phyloP scores from a whole-genome alignment of 2,113 vertebrate species.

The Trematomus loennbergii region DNA sequence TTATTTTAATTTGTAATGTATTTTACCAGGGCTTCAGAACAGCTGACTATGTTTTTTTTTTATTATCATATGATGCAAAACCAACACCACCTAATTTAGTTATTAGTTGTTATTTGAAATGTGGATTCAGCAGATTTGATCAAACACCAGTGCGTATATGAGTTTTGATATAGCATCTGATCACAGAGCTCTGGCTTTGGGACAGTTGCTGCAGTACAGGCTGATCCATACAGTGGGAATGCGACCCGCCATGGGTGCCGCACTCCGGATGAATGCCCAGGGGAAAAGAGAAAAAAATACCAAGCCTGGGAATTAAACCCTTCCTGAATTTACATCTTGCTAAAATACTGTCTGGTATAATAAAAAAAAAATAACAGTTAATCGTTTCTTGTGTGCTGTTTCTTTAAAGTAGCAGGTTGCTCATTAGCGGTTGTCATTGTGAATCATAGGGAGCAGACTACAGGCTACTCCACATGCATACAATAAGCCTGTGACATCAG shows the following conservation, averaged over 20 bases:
- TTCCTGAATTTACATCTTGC: background rate
- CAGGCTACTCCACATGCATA: slow-evolving; percentile 48
- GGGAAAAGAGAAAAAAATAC: background rate
- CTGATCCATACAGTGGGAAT: slow-evolving; percentile 35
- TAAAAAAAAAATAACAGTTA: background rate
- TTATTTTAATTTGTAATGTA: background rate
- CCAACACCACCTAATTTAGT: background rate
- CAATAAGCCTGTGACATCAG: slow-evolving; percentile 51
- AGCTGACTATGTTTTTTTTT: slow-evolving; percentile 30
- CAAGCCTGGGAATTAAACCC: slow-evolving; percentile 20
- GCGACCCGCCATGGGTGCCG: slow-evolving; percentile 50
- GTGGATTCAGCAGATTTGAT: slow-evolving; percentile 7
- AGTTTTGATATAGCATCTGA: slow-evolving; percentile 6
- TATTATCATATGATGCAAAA: background rate
- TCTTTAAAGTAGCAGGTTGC: slow-evolving; percentile 22
- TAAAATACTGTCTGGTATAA: background rate
- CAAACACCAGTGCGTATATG: background rate
- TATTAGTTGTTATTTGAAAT: background rate
- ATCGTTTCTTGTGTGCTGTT: background rate
- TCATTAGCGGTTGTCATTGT: slow-evolving; percentile 25
- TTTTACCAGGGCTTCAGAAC: background rate
- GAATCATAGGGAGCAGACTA: slow-evolving; percentile 37
- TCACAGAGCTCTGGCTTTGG: slow-evolving; percentile 55
- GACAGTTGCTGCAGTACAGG: slow-evolving; percentile 72
- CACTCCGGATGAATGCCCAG: slow-evolving; percentile 48